These are phyloP conservation scores for Bubo blakistoni DNA, from an alignment of 2,113 vertebrate species.

Conservation along the genomic window DNA sequence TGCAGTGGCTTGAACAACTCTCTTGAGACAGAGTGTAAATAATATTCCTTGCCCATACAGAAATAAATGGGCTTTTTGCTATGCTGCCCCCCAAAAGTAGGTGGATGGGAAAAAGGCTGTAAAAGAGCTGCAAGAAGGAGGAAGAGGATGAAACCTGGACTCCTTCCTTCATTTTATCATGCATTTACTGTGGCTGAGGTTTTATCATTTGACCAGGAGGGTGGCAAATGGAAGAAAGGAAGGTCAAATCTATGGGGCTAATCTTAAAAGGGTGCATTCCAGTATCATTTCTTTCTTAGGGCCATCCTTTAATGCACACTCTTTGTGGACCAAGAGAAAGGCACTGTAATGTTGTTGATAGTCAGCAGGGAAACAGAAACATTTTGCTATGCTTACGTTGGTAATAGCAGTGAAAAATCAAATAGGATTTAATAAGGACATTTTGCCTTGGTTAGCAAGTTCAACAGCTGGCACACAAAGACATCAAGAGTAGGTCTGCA, in stretches of 20 bases:
- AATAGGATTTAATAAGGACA: not conserved
- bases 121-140: not conserved
- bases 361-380: not conserved
- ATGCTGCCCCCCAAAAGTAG: not conserved
- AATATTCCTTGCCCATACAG: not conserved
- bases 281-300: not conserved
- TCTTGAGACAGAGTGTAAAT: slow-evolving; percentile 18
- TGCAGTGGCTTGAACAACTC: slow-evolving; percentile 16
- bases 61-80: slow-evolving; percentile 7
- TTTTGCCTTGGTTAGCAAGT: not conserved
- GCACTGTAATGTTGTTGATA: not conserved
- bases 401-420: not conserved
- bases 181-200: not conserved
- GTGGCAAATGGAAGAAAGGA: not conserved
- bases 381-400: not conserved
- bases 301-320: not conserved
- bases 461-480: not conserved
- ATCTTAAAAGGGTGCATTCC: not conserved
- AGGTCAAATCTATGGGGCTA: not conserved
- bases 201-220: not conserved
- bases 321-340: not conserved
- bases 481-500: not conserved
- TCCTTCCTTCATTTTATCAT: not conserved
- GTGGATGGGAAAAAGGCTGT: not conserved
- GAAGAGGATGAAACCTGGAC: not conserved